phyloP scores from a whole-genome alignment of 2,888 invertebrate genomes.

The Rhogogaster chlorosoma region DNA sequence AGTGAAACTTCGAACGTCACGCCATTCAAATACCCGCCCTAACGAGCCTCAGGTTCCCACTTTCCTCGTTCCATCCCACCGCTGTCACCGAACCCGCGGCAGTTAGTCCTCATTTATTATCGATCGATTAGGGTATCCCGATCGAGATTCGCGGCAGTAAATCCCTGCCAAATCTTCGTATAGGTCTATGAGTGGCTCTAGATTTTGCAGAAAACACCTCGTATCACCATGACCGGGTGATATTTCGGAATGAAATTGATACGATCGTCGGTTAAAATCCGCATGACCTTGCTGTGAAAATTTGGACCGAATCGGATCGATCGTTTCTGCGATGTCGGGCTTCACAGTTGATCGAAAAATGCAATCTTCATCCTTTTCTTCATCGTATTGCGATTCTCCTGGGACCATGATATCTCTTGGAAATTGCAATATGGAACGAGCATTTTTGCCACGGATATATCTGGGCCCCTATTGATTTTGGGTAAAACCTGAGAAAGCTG shows the following conservation, averaged over 20 bases:
- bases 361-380: background rate
- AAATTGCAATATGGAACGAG: background rate
- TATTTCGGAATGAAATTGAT: background rate
- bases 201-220: background rate
- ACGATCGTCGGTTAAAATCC: background rate
- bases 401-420: background rate
- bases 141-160: background rate
- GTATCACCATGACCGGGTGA: background rate
- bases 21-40: background rate
- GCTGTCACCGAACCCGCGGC: background rate
- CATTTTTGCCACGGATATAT: background rate
- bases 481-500: background rate
- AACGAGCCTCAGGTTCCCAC: background rate
- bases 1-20: conserved; percentile 7
- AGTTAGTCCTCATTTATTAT: background rate
- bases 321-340: background rate
- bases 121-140: background rate
- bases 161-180: too few relatives aligned
- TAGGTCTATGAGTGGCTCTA: background rate
- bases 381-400: background rate
- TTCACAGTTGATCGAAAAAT: background rate
- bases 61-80: background rate
- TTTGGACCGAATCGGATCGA: background rate
- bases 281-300: background rate
- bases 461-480: background rate